Evolutionary conservation across 2,113 vertebrate species (phyloP), one percentile per base, ranked within the genome.

Genomic region (Phasianus colchicus): DNA sequence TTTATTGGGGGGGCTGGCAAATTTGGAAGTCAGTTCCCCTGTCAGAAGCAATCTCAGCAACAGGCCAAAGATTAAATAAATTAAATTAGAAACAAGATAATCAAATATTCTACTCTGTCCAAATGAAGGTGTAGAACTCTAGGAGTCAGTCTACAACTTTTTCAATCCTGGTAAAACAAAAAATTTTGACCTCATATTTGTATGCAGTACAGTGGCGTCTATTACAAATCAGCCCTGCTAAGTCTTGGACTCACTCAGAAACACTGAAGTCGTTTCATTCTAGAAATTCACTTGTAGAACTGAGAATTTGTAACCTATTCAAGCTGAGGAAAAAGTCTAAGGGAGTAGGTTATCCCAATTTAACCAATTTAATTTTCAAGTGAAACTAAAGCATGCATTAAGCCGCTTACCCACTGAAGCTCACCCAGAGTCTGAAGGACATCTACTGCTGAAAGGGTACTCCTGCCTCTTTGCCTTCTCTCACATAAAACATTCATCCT

Each of bases 131-230:
- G 43, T 2, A 11, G 16, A 47, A 55, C 27, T 55, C 52, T 38
- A 77, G 57, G 30, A 19, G 34, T 61, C 19, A 45, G 17, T 24
- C 9, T 27, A 43, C 4, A 64, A 30, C 19, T 16, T 54, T 66
- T 80, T 47, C 7, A 71, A 0, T 77, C 48, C 45, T 36, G 13
- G 3, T 63, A 29, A 80, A 92, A 80, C 11, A 22, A 0, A 0
- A 27, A 58, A 7, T 57, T 79, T 88, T 93, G 13, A 63, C 48
- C 36, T 86, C 4, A 3, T 52, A 55, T 50, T 69, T n/a, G 24
- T 16, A 63, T 3, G 5, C 2, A 32, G 20, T 13, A 9, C 17
- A 77, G 13, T 11, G 45, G 7, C 14, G 11, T 50, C 27, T 76
- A 11, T 45, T 54, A 47, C 30, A 64, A 60, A 54, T 58, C 63